phyloP scores from a whole-genome alignment of 2,113 vertebrate genomes.

The Donacobius atricapilla region DNA sequence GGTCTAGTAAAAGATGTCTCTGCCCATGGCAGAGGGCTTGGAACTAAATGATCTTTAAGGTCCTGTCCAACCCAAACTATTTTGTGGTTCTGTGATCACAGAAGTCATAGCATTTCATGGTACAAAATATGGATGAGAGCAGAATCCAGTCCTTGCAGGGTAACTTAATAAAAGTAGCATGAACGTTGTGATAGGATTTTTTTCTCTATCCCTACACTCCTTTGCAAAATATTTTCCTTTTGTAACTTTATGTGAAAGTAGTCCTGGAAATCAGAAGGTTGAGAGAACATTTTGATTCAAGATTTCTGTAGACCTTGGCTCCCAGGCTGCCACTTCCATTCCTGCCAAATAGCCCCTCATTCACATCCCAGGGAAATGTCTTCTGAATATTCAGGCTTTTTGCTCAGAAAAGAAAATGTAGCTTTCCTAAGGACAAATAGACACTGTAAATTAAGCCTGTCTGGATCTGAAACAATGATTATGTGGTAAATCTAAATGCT shows the following conservation, averaged over 20 bases:
- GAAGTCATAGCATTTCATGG: neutral
- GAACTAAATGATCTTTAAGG: neutral
- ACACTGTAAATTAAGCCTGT: neutral
- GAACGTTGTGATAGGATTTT: neutral
- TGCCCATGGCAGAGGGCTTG: neutral
- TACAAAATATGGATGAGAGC: neutral
- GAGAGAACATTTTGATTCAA: neutral
- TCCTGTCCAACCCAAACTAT: neutral
- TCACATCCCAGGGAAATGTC: neutral
- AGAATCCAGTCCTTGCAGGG: neutral
- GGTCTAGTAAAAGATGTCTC: neutral
- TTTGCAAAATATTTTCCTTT: neutral
- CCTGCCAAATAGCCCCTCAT: neutral
- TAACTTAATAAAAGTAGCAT: neutral
- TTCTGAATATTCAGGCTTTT: neutral
- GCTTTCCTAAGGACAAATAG: neutral
- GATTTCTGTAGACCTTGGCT: neutral
- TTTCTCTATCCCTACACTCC: neutral
- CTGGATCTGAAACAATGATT: neutral
- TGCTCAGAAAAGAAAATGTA: neutral
- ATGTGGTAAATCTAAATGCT: neutral
- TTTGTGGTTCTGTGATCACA: neutral
- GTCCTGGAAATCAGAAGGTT: neutral
- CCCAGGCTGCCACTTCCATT: neutral
- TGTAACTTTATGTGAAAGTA: neutral